Evolutionary conservation across 2,113 vertebrate genomes (phyloP).

Genomic region (Natator depressus): DNA sequence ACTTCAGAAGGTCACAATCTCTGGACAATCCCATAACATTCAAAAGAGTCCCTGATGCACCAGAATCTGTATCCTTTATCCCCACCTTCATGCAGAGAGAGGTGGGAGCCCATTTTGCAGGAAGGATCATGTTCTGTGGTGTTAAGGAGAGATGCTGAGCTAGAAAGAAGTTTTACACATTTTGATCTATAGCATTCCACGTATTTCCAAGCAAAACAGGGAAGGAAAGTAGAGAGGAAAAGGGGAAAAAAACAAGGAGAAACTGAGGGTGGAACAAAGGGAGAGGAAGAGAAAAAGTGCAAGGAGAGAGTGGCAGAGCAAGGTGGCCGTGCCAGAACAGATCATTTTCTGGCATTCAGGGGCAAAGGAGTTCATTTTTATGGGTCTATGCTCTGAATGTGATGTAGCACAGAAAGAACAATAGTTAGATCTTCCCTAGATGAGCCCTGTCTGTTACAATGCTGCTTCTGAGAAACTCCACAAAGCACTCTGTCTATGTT

Average conservation of each 20-base stretch:
- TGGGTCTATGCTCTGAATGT: background rate
- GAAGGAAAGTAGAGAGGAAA: background rate
- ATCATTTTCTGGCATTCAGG: background rate
- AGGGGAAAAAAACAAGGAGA: background rate
- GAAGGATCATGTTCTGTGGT: accelerated
- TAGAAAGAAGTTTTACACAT: background rate
- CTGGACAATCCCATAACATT: background rate
- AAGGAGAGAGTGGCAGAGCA: background rate
- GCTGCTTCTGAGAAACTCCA: accelerated
- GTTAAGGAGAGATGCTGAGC: background rate
- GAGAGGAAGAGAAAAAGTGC: background rate
- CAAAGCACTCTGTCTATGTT: accelerated
- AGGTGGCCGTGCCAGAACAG: background rate
- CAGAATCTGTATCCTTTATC: background rate
- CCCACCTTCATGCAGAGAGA: background rate
- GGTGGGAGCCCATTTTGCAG: background rate
- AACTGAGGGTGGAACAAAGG: background rate
- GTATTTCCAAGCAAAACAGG: background rate
- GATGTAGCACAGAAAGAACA: background rate
- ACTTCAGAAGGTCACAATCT: background rate
- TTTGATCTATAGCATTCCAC: background rate
- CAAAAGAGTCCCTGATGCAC: background rate
- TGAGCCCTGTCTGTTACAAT: background rate
- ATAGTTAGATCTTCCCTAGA: background rate
- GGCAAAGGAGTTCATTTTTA: background rate